Evolutionary conservation across 2,888 invertebrate species (phyloP).

Genomic region (Watsonalla cultraria): DNA sequence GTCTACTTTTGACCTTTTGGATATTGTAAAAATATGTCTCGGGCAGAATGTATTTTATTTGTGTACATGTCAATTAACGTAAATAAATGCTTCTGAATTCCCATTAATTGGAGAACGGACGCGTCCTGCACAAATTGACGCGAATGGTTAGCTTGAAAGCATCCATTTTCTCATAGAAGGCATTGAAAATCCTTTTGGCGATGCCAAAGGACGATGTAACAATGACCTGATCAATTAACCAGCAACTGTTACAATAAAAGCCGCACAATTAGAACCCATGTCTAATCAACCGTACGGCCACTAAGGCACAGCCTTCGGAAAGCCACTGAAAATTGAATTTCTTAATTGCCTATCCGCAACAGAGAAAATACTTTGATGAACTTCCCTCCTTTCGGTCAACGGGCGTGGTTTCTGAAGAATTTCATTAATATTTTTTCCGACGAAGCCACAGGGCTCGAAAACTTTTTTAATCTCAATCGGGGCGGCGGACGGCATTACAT

Average conservation of each 20-base stretch:
- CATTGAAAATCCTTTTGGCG: neutral
- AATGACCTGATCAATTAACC: neutral
- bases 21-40: too few relatives aligned
- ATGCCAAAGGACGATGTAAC: neutral
- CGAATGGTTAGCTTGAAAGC: too few relatives aligned
- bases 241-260: neutral
- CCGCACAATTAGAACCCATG: neutral
- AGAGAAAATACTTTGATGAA: slow-evolving; percentile 59
- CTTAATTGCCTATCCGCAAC: slow-evolving; percentile 63
- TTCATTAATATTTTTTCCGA: slow-evolving; percentile 62
- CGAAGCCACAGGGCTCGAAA: slow-evolving; percentile 42
- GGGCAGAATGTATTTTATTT: too few relatives aligned
- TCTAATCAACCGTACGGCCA: neutral
- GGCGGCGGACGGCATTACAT: slow-evolving; percentile 54
- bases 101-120: too few relatives aligned
- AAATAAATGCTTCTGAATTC: too few relatives aligned
- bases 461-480: slow-evolving; percentile 69
- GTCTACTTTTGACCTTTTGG: too few relatives aligned
- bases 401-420: slow-evolving; percentile 50
- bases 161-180: too few relatives aligned
- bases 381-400: slow-evolving; percentile 55
- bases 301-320: neutral
- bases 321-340: slow-evolving; percentile 51
- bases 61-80: too few relatives aligned
- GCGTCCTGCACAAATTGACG: too few relatives aligned